A percentile compares a stretch with the other conserved stretches of the same genome.
Conservation (phyloP, 92 coral and sea anemone genomes). For the Meandrina meandrites region DNA sequence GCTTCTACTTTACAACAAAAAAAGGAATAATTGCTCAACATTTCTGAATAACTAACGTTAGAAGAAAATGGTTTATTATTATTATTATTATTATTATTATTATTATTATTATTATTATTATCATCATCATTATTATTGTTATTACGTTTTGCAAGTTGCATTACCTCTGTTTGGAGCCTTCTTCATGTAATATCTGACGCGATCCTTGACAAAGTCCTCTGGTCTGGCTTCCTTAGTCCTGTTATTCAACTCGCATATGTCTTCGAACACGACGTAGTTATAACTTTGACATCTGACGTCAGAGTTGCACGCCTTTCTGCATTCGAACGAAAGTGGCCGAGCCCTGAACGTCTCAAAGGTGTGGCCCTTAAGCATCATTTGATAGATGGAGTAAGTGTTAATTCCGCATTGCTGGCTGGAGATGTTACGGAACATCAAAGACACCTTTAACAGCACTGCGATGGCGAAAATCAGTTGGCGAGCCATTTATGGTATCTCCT, state of each 20-base stretch:
- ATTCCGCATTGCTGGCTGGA: not conserved
- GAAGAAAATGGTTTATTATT: not conserved
- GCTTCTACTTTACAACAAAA: no score
- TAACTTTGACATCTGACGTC: not conserved
- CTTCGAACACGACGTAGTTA: not conserved
- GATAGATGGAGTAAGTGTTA: not conserved
- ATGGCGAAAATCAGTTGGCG: no score
- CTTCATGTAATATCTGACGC: not conserved
- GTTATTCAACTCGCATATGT: not conserved
- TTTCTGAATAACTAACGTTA: no score
- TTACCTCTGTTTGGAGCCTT: not conserved
- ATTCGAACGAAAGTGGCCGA: not conserved
- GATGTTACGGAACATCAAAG: not conserved
- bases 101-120: no score
- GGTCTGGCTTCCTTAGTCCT: not conserved
- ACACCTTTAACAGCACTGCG: no score
- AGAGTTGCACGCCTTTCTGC: not conserved
- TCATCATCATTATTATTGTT: no score
- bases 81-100: no score
- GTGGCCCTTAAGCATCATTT: not conserved
- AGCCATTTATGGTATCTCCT: no score
- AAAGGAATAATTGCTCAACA: no score
- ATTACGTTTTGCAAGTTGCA: not conserved
- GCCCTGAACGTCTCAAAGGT: not conserved
- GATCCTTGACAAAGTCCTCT: not conserved